phyloP scores from a whole-genome alignment of 2,113 vertebrate genomes.

The Ameiurus melas region DNA sequence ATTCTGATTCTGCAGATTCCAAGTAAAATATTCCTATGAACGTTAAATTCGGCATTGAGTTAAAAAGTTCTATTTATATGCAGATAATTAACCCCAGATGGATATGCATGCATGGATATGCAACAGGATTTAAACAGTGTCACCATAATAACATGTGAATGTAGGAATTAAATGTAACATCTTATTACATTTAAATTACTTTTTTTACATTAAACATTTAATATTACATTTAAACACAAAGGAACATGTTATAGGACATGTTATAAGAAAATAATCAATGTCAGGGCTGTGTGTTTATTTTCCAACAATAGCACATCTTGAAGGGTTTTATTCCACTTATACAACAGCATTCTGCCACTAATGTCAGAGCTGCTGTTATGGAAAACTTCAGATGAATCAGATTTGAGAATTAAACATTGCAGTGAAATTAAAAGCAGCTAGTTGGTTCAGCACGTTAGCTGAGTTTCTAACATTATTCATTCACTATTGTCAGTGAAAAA shows the following conservation, averaged over 20 bases:
- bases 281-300: neutral
- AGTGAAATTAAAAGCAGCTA: neutral
- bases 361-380: neutral
- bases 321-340: neutral
- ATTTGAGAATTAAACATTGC: neutral
- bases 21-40: neutral
- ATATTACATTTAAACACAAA: too few species aligned
- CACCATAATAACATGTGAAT: neutral
- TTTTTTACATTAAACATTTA: too few species aligned
- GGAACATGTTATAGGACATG: neutral
- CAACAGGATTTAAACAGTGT: neutral
- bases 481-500: neutral
- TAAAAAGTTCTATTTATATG: neutral
- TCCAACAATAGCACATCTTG: neutral
- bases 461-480: neutral
- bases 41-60: neutral
- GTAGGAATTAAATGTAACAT: neutral
- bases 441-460: neutral
- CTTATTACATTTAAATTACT: too few species aligned
- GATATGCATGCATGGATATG: neutral
- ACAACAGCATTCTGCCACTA: neutral
- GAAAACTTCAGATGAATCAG: neutral
- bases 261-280: too few species aligned
- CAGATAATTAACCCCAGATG: neutral
- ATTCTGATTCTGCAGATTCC: neutral